Conservation (phyloP, 2,113 vertebrate genomes). For the Callospermophilus lateralis region DNA sequence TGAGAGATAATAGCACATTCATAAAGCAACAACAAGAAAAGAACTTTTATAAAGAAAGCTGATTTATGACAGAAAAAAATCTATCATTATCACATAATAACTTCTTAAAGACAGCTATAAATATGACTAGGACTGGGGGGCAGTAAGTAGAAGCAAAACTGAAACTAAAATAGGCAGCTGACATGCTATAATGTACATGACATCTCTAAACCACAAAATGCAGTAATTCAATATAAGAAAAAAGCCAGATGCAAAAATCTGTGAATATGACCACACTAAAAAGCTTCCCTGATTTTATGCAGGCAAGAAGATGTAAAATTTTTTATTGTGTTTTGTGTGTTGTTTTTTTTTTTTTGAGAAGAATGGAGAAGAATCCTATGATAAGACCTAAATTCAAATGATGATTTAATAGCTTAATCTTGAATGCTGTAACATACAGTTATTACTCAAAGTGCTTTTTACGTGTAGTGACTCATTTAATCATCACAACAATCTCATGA, state of each 20-base stretch:
- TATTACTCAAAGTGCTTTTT: conserved; percentile 54
- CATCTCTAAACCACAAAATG: conserved; percentile 59
- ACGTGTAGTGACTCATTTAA: conserved; percentile 46
- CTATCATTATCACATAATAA: conserved; percentile 43
- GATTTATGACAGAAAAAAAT: conserved; percentile 52
- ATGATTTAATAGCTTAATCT: conserved; percentile 26
- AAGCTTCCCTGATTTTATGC: conserved; percentile 22
- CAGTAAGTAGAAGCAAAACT: conserved; percentile 47
- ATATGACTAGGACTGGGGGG: not conserved
- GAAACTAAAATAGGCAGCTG: conserved; percentile 55
- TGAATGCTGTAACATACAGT: conserved; percentile 3
- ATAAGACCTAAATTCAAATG: conserved; percentile 56
- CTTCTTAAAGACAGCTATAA: conserved; percentile 54
- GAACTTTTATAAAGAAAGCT: conserved; percentile 38
- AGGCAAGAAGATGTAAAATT: not conserved
- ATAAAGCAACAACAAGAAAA: conserved; percentile 41
- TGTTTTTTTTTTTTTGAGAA: not conserved
- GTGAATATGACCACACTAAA: conserved; percentile 48
- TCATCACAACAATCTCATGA: conserved; percentile 49
- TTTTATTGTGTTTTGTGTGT: not conserved
- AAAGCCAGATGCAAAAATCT: conserved; percentile 52
- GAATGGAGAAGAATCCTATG: conserved; percentile 11
- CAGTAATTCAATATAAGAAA: conserved; percentile 40
- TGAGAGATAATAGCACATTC: conserved; percentile 39
- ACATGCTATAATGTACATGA: conserved; percentile 8